Evolutionary conservation across 1,140 invertebrate species (phyloP).

Genomic region (Ostrea edulis): DNA sequence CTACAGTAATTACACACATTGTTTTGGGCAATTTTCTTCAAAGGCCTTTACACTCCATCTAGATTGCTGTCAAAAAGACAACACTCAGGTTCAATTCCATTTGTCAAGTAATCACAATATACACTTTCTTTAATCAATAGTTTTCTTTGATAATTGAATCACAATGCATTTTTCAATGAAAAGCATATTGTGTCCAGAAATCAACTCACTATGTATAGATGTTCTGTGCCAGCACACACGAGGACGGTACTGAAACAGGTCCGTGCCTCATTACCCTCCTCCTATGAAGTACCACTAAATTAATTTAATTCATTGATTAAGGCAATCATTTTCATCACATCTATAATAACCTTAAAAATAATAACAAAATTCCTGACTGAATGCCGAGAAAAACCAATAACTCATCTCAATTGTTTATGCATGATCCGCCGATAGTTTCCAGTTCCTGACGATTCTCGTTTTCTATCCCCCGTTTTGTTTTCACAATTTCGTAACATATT

Average conservation of each 20-base stretch:
- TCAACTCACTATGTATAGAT: background rate
- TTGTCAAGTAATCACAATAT: constrained; percentile 5
- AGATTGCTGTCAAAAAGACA: background rate
- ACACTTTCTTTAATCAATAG: constrained; percentile 28
- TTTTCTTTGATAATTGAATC: constrained; percentile 36
- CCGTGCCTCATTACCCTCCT: background rate
- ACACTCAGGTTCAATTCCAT: background rate
- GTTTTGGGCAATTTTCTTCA: background rate
- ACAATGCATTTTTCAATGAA: constrained; percentile 8
- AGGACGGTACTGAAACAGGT: background rate
- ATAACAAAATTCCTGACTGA: constrained; percentile 8
- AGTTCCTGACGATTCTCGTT: background rate
- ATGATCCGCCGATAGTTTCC: background rate
- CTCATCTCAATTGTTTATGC: background rate
- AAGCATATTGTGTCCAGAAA: background rate
- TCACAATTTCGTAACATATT: background rate
- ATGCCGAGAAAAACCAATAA: background rate
- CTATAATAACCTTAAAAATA: background rate
- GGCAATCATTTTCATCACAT: background rate
- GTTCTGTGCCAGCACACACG: background rate
- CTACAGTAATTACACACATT: constrained; percentile 12
- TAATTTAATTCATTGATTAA: constrained; percentile 22
- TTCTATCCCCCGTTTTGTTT: background rate
- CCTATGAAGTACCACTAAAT: background rate
- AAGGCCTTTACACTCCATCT: background rate